Evolutionary conservation across 2,113 vertebrate species (phyloP).

Genomic region (Scomber scombrus): DNA sequence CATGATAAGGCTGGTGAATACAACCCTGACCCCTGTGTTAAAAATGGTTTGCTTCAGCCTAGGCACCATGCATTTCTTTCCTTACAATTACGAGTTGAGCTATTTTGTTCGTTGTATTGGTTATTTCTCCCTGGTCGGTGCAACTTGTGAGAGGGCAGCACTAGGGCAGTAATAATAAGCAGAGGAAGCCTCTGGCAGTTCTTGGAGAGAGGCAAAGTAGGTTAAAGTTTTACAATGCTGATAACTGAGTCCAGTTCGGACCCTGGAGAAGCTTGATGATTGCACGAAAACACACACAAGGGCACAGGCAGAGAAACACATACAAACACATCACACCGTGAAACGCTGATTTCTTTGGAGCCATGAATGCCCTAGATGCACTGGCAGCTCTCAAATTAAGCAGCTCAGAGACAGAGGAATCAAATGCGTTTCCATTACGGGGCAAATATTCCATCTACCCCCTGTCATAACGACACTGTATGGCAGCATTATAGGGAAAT

Average conservation of each 20-base stretch:
- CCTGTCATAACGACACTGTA: constrained; percentile 78
- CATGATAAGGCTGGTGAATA: constrained; percentile 22
- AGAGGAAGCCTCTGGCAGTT: constrained; percentile 46
- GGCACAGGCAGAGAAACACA: constrained; percentile 31
- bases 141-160: neutral
- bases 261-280: constrained; percentile 42
- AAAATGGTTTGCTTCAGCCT: constrained; percentile 4
- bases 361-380: constrained; percentile 44
- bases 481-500: constrained; percentile 82
- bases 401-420: constrained; percentile 77
- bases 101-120: constrained; percentile 15
- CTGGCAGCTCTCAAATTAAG: constrained; percentile 69
- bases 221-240: constrained; percentile 59
- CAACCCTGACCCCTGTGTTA: constrained; percentile 43
- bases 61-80: neutral
- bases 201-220: constrained; percentile 62
- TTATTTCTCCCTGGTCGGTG: constrained; percentile 4
- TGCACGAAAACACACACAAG: constrained; percentile 49
- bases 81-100: constrained; percentile 10
- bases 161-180: constrained; percentile 19
- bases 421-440: constrained; percentile 82
- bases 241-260: constrained; percentile 72
- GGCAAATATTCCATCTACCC: constrained; percentile 75
- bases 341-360: constrained; percentile 57
- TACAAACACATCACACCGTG: constrained; percentile 14